phyloP scores from a whole-genome alignment of 1,140 invertebrate species.

The Ceratina japonica region DNA sequence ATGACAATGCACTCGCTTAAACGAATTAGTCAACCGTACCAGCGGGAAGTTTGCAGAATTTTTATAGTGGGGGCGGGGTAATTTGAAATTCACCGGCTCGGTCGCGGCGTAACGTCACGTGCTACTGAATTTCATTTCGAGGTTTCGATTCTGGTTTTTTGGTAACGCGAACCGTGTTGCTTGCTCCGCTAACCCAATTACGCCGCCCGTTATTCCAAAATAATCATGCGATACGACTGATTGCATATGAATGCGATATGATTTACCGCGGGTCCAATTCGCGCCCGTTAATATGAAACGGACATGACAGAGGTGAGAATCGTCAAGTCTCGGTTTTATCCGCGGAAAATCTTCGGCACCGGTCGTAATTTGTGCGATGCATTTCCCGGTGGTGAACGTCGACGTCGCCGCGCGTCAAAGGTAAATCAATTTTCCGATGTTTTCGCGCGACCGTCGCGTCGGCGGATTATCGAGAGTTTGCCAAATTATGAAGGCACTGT shows the following conservation, averaged over 20 bases:
- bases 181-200: constrained; percentile 17
- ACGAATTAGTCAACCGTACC: constrained; percentile 8
- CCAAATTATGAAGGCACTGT: not conserved
- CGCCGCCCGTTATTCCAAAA: constrained; percentile 1
- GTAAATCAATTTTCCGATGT: constrained; percentile 24
- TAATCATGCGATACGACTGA: not conserved
- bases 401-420: not conserved
- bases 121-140: constrained; percentile 1
- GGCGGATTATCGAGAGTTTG: constrained; percentile 5
- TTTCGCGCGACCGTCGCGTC: not conserved
- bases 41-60: not conserved
- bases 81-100: constrained; percentile 8
- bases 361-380: not conserved
- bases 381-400: not conserved
- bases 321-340: not conserved
- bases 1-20: not conserved
- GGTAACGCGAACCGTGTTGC: not conserved
- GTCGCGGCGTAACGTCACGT: not conserved
- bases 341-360: not conserved
- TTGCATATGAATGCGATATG: not conserved
- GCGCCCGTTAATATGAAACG: not conserved
- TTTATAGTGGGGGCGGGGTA: not conserved
- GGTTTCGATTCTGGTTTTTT: constrained; percentile 7
- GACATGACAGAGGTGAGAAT: no score
- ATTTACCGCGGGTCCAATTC: not conserved